These are phyloP conservation scores for Melipona quadrifasciata DNA, from an alignment of 1,140 invertebrate genomes.

Conservation along the genomic window DNA sequence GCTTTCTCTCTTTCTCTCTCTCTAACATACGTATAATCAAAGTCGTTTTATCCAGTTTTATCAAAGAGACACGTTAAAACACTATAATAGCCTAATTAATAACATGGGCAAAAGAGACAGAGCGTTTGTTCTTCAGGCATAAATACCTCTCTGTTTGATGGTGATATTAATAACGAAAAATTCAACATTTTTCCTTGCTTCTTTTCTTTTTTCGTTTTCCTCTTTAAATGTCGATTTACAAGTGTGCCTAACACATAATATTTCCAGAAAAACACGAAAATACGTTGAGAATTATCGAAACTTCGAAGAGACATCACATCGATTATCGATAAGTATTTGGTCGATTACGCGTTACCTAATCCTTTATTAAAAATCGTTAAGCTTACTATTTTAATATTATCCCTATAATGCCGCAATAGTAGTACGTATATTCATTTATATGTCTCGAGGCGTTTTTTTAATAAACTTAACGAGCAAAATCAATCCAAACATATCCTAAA, in stretches of 20 bases:
- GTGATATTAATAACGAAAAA: not conserved
- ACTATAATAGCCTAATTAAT: slow-evolving; percentile 9
- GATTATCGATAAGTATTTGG: slow-evolving; percentile 8
- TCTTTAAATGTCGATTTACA: not conserved
- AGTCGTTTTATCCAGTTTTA: slow-evolving; percentile 76
- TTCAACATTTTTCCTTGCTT: too few relatives aligned
- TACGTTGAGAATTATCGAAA: slow-evolving; percentile 5
- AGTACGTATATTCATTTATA: not conserved
- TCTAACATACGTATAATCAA: slow-evolving; percentile 33
- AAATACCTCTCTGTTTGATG: not conserved
- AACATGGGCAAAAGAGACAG: slow-evolving; percentile 22
- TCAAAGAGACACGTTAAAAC: slow-evolving; percentile 50
- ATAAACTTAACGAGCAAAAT: slow-evolving; percentile 22
- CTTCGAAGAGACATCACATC: not conserved
- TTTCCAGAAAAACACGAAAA: slow-evolving; percentile 17
- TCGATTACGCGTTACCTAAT: slow-evolving; percentile 24
- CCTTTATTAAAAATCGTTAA: slow-evolving; percentile 21
- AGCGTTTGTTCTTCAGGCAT: not conserved
- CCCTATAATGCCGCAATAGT: slow-evolving; percentile 48
- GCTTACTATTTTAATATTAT: slow-evolving; percentile 26
- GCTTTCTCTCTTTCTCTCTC: not conserved
- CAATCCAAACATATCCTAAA: not conserved
- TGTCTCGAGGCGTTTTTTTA: not conserved
- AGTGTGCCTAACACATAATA: not conserved
- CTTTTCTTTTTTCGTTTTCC: not conserved